Evolutionary conservation across 2,797 vertebrate species (phyloP).

Genomic region (Silurus aristotelis): DNA sequence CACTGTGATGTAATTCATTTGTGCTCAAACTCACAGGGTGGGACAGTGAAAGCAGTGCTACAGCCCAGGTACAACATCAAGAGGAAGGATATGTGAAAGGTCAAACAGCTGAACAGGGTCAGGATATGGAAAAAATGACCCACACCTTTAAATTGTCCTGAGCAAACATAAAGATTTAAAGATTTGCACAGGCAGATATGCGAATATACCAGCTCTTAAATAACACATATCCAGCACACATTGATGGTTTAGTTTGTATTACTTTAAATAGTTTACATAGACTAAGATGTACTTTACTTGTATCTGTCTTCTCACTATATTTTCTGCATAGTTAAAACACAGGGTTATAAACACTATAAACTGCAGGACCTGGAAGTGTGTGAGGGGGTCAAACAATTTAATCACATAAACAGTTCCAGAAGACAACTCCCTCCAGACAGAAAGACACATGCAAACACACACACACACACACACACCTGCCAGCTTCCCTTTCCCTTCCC

Average conservation of each 20-base stretch:
- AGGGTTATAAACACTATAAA: conserved; percentile 4
- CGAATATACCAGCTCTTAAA: neutral
- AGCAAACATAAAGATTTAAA: conserved; percentile 5
- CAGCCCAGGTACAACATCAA: conserved; percentile 43
- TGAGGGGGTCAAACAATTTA: conserved; percentile 46
- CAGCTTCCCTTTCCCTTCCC: conserved; percentile 49
- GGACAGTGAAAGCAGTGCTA: neutral
- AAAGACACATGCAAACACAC: conserved; percentile 23
- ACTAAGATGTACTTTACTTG: neutral
- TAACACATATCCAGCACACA: neutral
- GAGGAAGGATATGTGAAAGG: conserved; percentile 46
- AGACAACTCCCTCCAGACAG: conserved; percentile 53
- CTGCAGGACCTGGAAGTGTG: conserved; percentile 18
- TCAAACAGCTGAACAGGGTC: conserved; percentile 43
- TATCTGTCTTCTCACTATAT: neutral
- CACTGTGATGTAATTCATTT: neutral
- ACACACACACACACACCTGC: conserved; percentile 52
- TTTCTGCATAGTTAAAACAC: neutral
- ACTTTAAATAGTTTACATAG: neutral
- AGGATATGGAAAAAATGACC: conserved; percentile 36
- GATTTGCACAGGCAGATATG: neutral
- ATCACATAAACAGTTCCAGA: conserved; percentile 69
- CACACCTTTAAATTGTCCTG: conserved; percentile 29
- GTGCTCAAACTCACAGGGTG: conserved; percentile 6
- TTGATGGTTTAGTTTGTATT: neutral